Percentiles rank a stretch among this genome's conserved stretches.
These are phyloP conservation scores for Numida meleagris DNA, from an alignment of 2,113 vertebrate genomes.

Conservation along the genomic window DNA sequence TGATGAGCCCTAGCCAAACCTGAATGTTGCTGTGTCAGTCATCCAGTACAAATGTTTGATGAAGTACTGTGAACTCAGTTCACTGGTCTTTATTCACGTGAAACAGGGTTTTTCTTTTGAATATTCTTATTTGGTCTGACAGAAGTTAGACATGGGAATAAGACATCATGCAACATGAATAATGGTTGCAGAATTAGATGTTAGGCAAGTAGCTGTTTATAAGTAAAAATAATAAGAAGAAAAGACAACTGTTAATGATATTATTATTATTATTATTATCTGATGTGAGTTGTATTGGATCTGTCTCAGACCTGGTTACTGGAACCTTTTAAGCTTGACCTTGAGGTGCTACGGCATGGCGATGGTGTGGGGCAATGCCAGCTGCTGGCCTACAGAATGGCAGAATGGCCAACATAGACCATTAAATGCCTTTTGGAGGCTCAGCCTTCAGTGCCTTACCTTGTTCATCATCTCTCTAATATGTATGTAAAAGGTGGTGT, in stretches of 20 bases:
- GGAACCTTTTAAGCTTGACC: not conserved
- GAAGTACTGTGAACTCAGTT: not conserved
- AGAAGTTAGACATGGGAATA: not conserved
- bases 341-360: accelerated
- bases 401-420: not conserved
- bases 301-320: not conserved
- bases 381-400: not conserved
- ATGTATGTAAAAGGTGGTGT: not conserved
- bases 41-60: not conserved
- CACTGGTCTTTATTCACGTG: not conserved
- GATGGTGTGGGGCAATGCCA: not conserved
- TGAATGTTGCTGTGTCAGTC: not conserved
- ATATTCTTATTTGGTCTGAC: constrained; percentile 8
- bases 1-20: not conserved
- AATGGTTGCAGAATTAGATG: not conserved
- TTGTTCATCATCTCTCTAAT: accelerated
- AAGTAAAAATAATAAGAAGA: not conserved
- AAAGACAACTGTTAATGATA: not conserved
- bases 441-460: accelerated
- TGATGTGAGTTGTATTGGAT: not conserved
- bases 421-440: not conserved
- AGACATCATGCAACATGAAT: not conserved
- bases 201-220: not conserved
- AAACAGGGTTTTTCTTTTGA: not conserved
- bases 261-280: not conserved